phyloP scores from a whole-genome alignment of 1,140 invertebrate species.

The Bombus polaris region DNA sequence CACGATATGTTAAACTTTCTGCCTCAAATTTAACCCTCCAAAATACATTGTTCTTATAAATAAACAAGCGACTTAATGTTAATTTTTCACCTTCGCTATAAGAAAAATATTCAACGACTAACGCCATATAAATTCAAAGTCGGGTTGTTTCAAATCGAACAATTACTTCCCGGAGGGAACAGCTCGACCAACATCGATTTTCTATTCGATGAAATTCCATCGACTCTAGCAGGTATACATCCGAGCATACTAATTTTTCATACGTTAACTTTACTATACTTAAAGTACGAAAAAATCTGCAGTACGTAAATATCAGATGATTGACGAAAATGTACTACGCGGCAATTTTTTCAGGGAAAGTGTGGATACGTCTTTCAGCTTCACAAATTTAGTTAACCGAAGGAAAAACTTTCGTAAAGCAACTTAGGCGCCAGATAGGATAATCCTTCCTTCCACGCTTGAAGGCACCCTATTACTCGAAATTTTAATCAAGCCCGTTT shows the following conservation, averaged over 20 bases:
- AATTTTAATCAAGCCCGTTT: conserved; percentile 18
- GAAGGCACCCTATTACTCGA: neutral
- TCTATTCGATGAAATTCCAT: neutral
- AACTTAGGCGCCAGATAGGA: neutral
- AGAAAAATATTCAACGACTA: neutral
- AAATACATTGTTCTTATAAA: neutral
- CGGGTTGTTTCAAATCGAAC: neutral
- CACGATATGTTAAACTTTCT: neutral
- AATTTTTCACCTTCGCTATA: neutral
- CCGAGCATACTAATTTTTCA: too few species aligned
- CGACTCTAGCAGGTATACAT: neutral
- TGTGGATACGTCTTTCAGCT: neutral
- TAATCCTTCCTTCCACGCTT: neutral
- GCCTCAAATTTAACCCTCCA: neutral
- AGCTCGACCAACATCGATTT: neutral
- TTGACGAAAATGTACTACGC: neutral
- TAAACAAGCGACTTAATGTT: neutral
- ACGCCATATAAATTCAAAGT: neutral
- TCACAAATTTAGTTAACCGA: too few species aligned
- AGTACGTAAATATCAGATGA: neutral
- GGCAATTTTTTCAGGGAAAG: neutral
- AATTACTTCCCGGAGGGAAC: neutral
- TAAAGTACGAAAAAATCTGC: too few species aligned
- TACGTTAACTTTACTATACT: neutral
- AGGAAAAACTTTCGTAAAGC: neutral